Evolutionary conservation across 2,888 invertebrate genomes (phyloP).

Genomic region (Hypena proboscidalis): DNA sequence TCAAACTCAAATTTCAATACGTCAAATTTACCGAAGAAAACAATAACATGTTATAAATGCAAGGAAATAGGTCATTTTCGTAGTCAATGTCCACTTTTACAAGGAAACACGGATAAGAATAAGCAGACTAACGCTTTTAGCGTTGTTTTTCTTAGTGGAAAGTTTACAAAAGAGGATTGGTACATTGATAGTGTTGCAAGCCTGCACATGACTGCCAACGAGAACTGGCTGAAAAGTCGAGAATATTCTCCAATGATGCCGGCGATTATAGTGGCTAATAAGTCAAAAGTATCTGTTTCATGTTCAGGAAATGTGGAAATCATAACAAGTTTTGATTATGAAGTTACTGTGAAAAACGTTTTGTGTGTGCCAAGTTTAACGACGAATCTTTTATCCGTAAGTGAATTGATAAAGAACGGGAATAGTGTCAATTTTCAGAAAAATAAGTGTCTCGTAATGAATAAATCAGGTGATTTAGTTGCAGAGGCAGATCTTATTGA

Average conservation of each 20-base stretch:
- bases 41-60: slow-evolving; percentile 8
- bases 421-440: slow-evolving; percentile 23
- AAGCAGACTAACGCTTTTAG: slow-evolving; percentile 4
- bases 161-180: slow-evolving; percentile 2
- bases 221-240: slow-evolving; percentile 1
- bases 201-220: slow-evolving; percentile 1
- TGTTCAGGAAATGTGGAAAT: too few species aligned
- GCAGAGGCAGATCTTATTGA: slow-evolving; percentile 21
- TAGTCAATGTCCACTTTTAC: too few species aligned
- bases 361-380: neutral
- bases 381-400: slow-evolving; percentile 12
- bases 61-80: neutral
- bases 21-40: too few species aligned
- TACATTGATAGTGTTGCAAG: slow-evolving; percentile 3
- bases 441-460: slow-evolving; percentile 22
- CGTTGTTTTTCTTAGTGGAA: slow-evolving; percentile 5
- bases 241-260: neutral
- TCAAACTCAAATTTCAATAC: too few species aligned
- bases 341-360: too few species aligned
- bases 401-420: slow-evolving; percentile 12
- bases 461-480: slow-evolving; percentile 16
- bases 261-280: neutral
- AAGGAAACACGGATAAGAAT: neutral
- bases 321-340: too few species aligned
- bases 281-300: too few species aligned